These are phyloP conservation scores for Molossus alvarezi DNA, from an alignment of 2,797 vertebrate genomes.

Conservation along the genomic window DNA sequence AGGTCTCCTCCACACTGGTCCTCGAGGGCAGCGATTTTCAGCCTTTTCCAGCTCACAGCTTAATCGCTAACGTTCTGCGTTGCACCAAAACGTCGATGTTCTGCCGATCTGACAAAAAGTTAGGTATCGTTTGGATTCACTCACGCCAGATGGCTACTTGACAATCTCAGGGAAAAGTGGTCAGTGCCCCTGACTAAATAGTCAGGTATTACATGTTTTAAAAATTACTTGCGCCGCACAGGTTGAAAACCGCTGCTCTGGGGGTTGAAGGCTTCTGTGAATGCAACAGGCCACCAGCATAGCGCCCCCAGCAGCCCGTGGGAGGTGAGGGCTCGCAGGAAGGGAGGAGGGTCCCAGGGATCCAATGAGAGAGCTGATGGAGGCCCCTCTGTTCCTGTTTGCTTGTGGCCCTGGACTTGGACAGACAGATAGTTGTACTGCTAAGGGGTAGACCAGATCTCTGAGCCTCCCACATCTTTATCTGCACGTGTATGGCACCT, in stretches of 20 bases:
- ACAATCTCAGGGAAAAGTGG: background rate
- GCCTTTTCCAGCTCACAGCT: background rate
- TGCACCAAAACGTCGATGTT: too few relatives aligned
- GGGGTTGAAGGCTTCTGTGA: background rate
- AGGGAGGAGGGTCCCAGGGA: background rate
- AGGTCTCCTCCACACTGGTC: background rate
- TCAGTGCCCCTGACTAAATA: background rate
- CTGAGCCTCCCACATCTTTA: background rate
- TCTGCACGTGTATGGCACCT: fast-evolving
- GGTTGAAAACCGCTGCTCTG: background rate
- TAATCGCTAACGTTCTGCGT: background rate
- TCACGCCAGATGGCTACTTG: background rate
- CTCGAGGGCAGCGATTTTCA: background rate
- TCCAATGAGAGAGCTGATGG: background rate
- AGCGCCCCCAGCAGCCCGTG: background rate
- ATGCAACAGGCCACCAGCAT: fast-evolving
- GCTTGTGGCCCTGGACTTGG: background rate
- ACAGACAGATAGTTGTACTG: background rate
- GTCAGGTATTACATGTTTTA: background rate
- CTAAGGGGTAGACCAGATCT: background rate
- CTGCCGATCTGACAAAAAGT: background rate
- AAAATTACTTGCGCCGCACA: fast-evolving
- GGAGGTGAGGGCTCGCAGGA: fast-evolving
- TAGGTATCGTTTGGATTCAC: background rate
- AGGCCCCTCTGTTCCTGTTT: too few relatives aligned